Percentiles rank a stretch among this genome's conserved stretches.
phyloP scores from a whole-genome alignment of 92 coral and sea anemone genomes.

The Diadumene lineata region DNA sequence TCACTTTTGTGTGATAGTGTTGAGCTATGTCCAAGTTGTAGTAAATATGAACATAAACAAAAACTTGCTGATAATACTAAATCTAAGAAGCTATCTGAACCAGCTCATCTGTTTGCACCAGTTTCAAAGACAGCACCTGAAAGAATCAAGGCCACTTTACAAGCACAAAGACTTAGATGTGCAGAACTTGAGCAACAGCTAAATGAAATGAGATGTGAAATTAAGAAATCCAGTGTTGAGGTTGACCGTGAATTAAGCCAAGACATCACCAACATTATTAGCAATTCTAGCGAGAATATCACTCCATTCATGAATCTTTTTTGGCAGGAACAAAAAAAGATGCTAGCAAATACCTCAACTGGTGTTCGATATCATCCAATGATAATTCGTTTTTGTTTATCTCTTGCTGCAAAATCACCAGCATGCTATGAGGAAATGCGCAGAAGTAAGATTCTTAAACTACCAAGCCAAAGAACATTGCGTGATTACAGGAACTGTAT shows the following conservation, averaged over 20 bases:
- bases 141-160: constrained; percentile 45
- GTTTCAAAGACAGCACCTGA: constrained; percentile 54
- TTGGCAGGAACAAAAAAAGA: constrained; percentile 62
- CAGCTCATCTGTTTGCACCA: constrained; percentile 51
- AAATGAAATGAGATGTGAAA: constrained; percentile 53
- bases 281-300: constrained; percentile 14
- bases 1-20: constrained; percentile 20
- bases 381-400: constrained; percentile 47
- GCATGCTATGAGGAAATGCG: constrained; percentile 58
- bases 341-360: constrained; percentile 22
- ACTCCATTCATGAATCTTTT: constrained; percentile 52
- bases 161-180: constrained; percentile 61
- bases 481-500: constrained; percentile 55
- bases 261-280: constrained; percentile 40
- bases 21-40: constrained; percentile 44
- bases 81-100: constrained; percentile 36
- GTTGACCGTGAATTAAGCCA: constrained; percentile 40
- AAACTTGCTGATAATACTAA: constrained; percentile 32
- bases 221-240: constrained; percentile 49
- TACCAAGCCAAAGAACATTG: constrained; percentile 54
- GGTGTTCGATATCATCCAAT: constrained; percentile 53
- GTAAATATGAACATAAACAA: constrained; percentile 33
- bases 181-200: constrained; percentile 52
- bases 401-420: constrained; percentile 59
- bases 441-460: constrained; percentile 38